Base-by-base conservation (phyloP, 1,140 invertebrate species). In the Cherax quadricarinatus region DNA sequence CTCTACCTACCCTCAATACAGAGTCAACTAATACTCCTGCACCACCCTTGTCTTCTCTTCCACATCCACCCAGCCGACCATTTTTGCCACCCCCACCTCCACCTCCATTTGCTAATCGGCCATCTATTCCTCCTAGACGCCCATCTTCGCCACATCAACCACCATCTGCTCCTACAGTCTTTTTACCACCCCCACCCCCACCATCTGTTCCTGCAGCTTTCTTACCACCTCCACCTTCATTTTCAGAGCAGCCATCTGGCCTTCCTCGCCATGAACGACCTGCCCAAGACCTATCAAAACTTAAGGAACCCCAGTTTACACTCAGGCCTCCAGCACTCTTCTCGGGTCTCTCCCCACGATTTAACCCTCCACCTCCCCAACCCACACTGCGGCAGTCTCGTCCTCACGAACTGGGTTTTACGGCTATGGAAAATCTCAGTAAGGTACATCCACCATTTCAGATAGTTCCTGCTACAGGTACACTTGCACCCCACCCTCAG, bases 401-500 rank as follows among this genome's bases (percentile, higher is more conserved):
- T 18, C 86, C 86, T 80, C 57, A n/a, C 4, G 14, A n/a, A 7
- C 30, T 41, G 30, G 53, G 82, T 41, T 21, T 51, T 57, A 12
- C 12, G 30, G 16, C 30, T 41, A 48, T 48, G 57, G 1, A 41
- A 16, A 3, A 9, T 18, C 60, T 57, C 60, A 60, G 12, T 51
- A 24, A 51, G 16, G 12, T 48, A 53, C 41, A n/a, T 21, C 85
- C 16, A 53, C 66, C 62, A 51, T 86, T 86, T 62, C 66, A 73
- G 66, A 86, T 73, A 49, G 70, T 86, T 48, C 60, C 62, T 48
- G 30, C 70, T 51, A 14, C 70, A 21, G 79, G 21, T 0, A n/a
- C 60, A 2, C 62, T 16, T 41, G 79, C 87, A 66, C 87, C 87
- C 18, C 79, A 18, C 10, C 53, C 78, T 51, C 87, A 80, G 41